These are phyloP conservation scores for Odontesthes bonariensis DNA, from an alignment of 2,113 vertebrate genomes.

Conservation along the genomic window DNA sequence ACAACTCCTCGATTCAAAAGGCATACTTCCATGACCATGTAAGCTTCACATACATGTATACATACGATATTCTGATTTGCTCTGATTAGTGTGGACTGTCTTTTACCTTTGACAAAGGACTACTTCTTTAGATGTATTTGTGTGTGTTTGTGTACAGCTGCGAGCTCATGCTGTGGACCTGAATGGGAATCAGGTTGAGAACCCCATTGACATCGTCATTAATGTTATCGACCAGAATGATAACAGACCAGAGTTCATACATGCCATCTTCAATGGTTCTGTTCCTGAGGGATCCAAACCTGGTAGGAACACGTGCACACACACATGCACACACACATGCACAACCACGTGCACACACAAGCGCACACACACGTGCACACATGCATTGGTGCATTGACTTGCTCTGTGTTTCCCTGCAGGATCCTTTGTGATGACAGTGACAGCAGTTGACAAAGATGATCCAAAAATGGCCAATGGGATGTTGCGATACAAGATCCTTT, in stretches of 20 bases:
- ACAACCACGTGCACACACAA: conserved; percentile 12
- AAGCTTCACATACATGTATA: too few relatives aligned
- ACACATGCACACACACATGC: conserved; percentile 4
- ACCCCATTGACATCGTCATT: conserved; percentile 97
- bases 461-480: conserved; percentile 93
- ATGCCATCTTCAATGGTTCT: conserved; percentile 94
- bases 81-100: too few relatives aligned
- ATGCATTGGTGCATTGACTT: conserved; percentile 4
- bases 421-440: conserved; percentile 96
- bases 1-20: too few relatives aligned
- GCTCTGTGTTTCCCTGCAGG: conserved; percentile 77
- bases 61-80: too few relatives aligned
- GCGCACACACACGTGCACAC: conserved; percentile 1
- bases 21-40: too few relatives aligned
- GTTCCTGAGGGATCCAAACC: conserved; percentile 96
- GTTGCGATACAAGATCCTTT: conserved; percentile 95
- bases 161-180: conserved; percentile 96
- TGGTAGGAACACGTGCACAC: conserved; percentile 78
- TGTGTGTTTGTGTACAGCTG: conserved; percentile 81
- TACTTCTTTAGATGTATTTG: conserved; percentile 8
- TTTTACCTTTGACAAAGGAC: not conserved
- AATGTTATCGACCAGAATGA: conserved; percentile 99
- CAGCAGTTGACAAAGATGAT: conserved; percentile 94
- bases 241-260: conserved; percentile 95
- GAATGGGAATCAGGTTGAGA: conserved; percentile 98